Conservation (phyloP, 2,888 invertebrate species). For the Diaperis boleti region DNA sequence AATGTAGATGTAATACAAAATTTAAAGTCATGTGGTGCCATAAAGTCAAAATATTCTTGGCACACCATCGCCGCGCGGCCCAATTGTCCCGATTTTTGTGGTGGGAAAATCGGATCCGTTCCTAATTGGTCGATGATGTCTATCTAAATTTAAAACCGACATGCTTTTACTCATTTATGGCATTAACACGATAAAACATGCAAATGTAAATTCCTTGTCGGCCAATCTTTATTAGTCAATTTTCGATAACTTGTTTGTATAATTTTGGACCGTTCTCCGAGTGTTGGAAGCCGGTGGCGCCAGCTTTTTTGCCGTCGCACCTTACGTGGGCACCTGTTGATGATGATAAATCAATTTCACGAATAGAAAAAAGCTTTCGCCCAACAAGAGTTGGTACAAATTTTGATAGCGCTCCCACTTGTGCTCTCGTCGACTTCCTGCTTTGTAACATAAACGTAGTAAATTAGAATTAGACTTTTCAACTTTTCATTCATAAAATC, state of each 20-base stretch:
- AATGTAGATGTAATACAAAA: too few relatives aligned
- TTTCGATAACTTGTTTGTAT: slow-evolving; percentile 37
- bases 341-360: slow-evolving; percentile 21
- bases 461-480: slow-evolving; percentile 23
- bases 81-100: neutral
- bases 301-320: slow-evolving; percentile 32
- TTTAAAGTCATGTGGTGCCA: too few relatives aligned
- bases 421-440: too few relatives aligned
- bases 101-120: slow-evolving; percentile 17
- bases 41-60: slow-evolving; percentile 33
- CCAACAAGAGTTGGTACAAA: too few relatives aligned
- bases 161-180: slow-evolving; percentile 34
- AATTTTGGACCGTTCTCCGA: slow-evolving; percentile 25
- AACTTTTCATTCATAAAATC: slow-evolving; percentile 32
- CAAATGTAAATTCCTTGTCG: slow-evolving; percentile 37
- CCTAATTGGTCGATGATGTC: slow-evolving; percentile 32
- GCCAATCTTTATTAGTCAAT: slow-evolving; percentile 35
- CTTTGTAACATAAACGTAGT: slow-evolving; percentile 9
- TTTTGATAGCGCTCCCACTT: too few relatives aligned
- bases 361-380: too few relatives aligned
- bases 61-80: neutral
- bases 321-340: slow-evolving; percentile 35
- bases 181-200: slow-evolving; percentile 33
- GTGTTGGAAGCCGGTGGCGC: slow-evolving; percentile 30
- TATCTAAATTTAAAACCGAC: slow-evolving; percentile 32